These are phyloP conservation scores for Zaprionus inermis DNA, from an alignment of 1,140 invertebrate genomes.

Conservation along the genomic window DNA sequence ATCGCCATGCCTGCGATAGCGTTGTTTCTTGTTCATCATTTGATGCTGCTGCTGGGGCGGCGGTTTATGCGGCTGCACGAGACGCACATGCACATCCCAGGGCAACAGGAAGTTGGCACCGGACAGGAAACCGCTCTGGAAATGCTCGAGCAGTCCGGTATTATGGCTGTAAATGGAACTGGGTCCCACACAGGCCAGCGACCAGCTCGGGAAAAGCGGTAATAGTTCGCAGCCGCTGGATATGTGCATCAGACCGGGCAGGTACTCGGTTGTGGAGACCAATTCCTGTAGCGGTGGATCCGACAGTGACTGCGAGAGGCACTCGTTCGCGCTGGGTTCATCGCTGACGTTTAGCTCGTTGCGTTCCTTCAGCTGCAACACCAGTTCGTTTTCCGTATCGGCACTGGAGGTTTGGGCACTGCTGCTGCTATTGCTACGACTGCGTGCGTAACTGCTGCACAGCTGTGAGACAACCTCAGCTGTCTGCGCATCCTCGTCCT, in stretches of 20 bases:
- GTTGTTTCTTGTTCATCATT: conserved; percentile 60
- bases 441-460: conserved; percentile 17
- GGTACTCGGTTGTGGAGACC: conserved; percentile 93
- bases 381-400: conserved; percentile 65
- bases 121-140: conserved; percentile 93
- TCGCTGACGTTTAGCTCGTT: neutral
- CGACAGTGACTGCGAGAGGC: neutral
- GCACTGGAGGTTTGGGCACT: conserved; percentile 42
- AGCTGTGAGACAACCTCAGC: conserved; percentile 27
- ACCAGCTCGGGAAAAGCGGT: conserved; percentile 97
- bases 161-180: conserved; percentile 96
- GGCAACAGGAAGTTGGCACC: conserved; percentile 96
- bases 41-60: conserved; percentile 44
- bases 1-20: conserved; percentile 78
- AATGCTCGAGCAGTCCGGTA: conserved; percentile 90
- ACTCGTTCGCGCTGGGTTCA: neutral
- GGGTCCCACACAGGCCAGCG: conserved; percentile 94
- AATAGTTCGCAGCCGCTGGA: conserved; percentile 90
- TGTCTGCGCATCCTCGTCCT: neutral
- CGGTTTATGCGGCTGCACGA: conserved; percentile 64
- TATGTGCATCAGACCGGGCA: conserved; percentile 95
- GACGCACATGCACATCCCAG: conserved; percentile 95
- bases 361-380: conserved; percentile 66
- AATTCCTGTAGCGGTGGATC: conserved; percentile 4
- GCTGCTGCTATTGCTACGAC: conserved; percentile 23